Evolutionary conservation across 2,888 invertebrate species (phyloP), one percentile per base, ranked within the genome.

Genomic region (Parnassius orleans): DNA sequence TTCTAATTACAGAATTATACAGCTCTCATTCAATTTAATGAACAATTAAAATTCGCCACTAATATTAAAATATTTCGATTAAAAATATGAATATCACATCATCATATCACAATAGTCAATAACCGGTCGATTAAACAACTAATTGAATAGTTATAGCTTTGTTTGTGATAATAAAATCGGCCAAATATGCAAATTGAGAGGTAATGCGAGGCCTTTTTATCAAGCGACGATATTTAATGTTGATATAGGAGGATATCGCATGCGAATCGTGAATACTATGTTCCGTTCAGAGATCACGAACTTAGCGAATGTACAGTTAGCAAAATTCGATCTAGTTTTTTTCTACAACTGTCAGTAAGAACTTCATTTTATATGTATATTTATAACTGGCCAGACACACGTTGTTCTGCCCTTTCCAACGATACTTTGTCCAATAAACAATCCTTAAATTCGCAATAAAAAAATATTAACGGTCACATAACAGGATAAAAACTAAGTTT

Each of bases 51-150:
- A 42, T 33, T 14, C 24, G 12, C 24, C 41, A 46, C 11, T 46
- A 46, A n/a, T 46, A 41, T 60, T 60, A 24, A 54, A 33, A 60
- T 60, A 60, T 50, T 60, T 60, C 55, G 51, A 46, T 60, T 55
- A 44, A 46, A 55, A 50, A 43, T 44, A 54, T 59, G 46, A 47
- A 19, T 19, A 19, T 19, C 19, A 19, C 19, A 19, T 47, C 47
- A 47, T 41, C 41, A 1, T 33, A 44, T 44, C n/a, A 50, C 41
- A 14, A 44, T 51, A 14, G 50, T 55, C 55, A 44, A 43, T 55
- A 44, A 24, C 10, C 41, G 41, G 47, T 48, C 41, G n/a, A 54
- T 48, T 54, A 60, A 54, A 48, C 48, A 54, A 42, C 48, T 48
- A 60, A 54, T 54, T 54, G 60, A 43, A 60, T 54, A 54, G 60